Evolutionary conservation across 2,797 vertebrate species (phyloP).

Genomic region (Staurois parvus): DNA sequence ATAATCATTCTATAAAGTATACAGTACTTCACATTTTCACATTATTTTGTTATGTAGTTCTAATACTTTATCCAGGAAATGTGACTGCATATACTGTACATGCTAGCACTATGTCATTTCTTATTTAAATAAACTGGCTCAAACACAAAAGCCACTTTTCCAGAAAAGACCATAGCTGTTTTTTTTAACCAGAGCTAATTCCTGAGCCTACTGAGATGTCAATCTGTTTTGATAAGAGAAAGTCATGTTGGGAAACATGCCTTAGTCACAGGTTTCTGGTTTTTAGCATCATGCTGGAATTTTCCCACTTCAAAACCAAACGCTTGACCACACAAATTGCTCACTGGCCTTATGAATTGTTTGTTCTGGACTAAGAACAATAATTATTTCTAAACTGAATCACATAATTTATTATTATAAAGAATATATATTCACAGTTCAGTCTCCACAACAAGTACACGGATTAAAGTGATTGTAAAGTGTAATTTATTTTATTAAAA

Average conservation of each 20-base stretch:
- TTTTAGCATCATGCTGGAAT: slow-evolving; percentile 10
- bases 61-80: neutral
- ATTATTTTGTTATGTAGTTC: neutral
- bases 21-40: neutral
- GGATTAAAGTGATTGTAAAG: too few species aligned
- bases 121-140: neutral
- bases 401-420: neutral
- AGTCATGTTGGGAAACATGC: slow-evolving; percentile 12
- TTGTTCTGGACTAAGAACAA: neutral
- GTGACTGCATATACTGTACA: neutral
- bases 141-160: neutral
- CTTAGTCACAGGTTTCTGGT: slow-evolving; percentile 28
- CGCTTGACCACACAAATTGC: neutral
- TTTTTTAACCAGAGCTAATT: slow-evolving; percentile 12
- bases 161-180: neutral
- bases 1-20: neutral
- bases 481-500: too few species aligned
- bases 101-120: neutral
- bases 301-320: slow-evolving; percentile 23
- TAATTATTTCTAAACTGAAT: neutral
- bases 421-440: neutral
- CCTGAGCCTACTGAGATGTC: neutral
- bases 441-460: neutral
- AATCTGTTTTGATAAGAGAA: slow-evolving; percentile 23
- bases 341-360: slow-evolving; percentile 9